A percentile compares a stretch with the other conserved stretches of the same genome.
Evolutionary conservation across 2,888 invertebrate species (phyloP).

Genomic region (Scaptomyza cyrtandrae): DNA sequence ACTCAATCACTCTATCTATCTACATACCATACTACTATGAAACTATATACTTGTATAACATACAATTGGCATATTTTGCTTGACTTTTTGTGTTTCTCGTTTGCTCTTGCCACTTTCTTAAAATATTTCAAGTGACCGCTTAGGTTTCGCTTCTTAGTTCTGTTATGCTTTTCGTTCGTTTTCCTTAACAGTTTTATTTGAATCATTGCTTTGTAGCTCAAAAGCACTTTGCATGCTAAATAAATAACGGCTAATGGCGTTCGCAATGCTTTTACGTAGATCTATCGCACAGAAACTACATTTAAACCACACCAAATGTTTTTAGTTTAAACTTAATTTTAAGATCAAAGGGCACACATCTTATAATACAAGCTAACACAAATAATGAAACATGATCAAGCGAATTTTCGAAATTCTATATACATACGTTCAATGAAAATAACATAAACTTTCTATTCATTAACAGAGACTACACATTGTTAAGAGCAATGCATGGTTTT

Average conservation of each 20-base stretch:
- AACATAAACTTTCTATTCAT: not conserved
- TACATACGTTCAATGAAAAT: not conserved
- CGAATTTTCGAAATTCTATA: too few relatives aligned
- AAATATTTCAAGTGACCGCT: slow-evolving; percentile 45
- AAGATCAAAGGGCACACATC: slow-evolving; percentile 11
- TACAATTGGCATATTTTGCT: slow-evolving; percentile 56
- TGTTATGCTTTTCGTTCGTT: slow-evolving; percentile 26
- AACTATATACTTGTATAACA: slow-evolving; percentile 27
- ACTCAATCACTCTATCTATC: slow-evolving; percentile 42
- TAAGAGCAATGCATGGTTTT: not conserved
- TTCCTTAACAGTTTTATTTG: slow-evolving; percentile 22
- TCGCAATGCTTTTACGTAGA: slow-evolving; percentile 68
- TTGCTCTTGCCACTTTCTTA: slow-evolving; percentile 33
- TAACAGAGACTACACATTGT: not conserved
- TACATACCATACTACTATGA: slow-evolving; percentile 28
- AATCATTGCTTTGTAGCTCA: slow-evolving; percentile 35
- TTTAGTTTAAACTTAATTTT: slow-evolving; percentile 39
- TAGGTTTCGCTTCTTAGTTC: slow-evolving; percentile 24
- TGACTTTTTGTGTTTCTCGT: slow-evolving; percentile 26
- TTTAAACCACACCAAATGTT: slow-evolving; percentile 24
- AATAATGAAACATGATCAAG: not conserved
- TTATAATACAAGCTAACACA: not conserved
- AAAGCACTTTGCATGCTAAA: slow-evolving; percentile 70
- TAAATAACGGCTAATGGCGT: slow-evolving; percentile 58
- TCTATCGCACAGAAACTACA: slow-evolving; percentile 53